Base-by-base conservation (phyloP, 2,888 invertebrate genomes). In the Linnaemya vulpina region DNA sequence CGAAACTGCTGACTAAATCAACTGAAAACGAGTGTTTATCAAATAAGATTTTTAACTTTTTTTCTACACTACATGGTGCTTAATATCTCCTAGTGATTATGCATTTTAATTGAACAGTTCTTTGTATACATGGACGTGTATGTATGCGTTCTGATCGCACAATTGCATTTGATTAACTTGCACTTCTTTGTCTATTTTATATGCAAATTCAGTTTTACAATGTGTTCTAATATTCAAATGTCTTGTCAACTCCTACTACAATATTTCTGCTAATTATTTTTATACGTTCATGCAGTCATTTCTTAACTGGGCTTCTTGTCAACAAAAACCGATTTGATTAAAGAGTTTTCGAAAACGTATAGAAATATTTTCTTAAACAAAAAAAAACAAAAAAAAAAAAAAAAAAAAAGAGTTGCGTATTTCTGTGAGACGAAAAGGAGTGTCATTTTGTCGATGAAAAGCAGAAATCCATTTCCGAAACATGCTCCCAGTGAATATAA, bases 191-290 rank as follows among this genome's bases (percentile, higher is more conserved):
- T 55, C 46, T 10, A 22, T 35, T 58, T 15, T n/a, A 58, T 49
- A n/a, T 20, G 53, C 43, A 65, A 75, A 75, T 40, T 75, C 30
- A 20, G 71, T 53, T 40, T 55, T 51, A 62, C 17, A 53, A 49
- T 49, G 40, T 51, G 38, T 71, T 43, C n/a, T 13, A 40, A 63
- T 63, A 63, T 75, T 40, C 38, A 30, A 75, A 75, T 53, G 13
- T 22, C 35, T 46, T 46, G 58, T 20, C 51, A 51, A 60, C 68
- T 78, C 60, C 70, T 62, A 60, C 70, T 62, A 60, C 70, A 78
- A 40, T 20, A 51, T 4, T 30, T 30, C 15, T 30, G 43, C 17
- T 13, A 17, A 35, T 46, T 20, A 53, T 30, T 46, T 17, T 35
- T 17, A 51, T 30, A 55, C 13, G 20, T 8, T n/a, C 3, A 53